These are phyloP conservation scores for Asbolus verrucosus DNA, from an alignment of 1,140 invertebrate genomes.

Conservation along the genomic window DNA sequence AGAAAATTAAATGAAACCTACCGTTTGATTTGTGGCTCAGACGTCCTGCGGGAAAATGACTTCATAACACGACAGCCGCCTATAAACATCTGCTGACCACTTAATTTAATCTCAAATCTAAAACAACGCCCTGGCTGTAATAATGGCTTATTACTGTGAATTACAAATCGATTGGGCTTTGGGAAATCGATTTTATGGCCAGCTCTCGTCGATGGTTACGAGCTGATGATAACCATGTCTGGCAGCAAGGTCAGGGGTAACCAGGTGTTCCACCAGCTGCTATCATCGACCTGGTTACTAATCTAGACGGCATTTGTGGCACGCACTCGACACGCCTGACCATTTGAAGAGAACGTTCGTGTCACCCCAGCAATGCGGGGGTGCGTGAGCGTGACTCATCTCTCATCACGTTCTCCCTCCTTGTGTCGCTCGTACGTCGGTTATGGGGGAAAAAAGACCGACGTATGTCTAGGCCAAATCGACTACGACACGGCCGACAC, in stretches of 20 bases:
- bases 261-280: conserved; percentile 35
- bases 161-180: conserved; percentile 2
- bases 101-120: conserved; percentile 43
- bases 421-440: background rate
- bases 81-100: conserved; percentile 47
- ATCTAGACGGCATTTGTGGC: conserved; percentile 36
- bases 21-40: conserved; percentile 14
- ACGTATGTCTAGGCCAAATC: conserved; percentile 2
- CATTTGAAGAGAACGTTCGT: conserved; percentile 17
- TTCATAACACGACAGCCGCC: conserved; percentile 40
- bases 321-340: conserved; percentile 39
- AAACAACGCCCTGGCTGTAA: conserved; percentile 21
- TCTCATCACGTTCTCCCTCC: conserved; percentile 17
- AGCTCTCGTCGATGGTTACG: conserved; percentile 3
- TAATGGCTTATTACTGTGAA: background rate
- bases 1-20: conserved; percentile 11
- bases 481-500: conserved; percentile 22
- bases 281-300: conserved; percentile 10
- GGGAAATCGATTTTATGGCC: conserved; percentile 3
- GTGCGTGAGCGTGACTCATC: conserved; percentile 42
- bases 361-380: conserved; percentile 24
- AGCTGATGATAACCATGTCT: conserved; percentile 8
- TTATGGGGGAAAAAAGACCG: background rate
- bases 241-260: background rate
- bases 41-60: conserved; percentile 39